Base-by-base conservation (phyloP, 1,140 invertebrate species). In the Lithobius niger region DNA sequence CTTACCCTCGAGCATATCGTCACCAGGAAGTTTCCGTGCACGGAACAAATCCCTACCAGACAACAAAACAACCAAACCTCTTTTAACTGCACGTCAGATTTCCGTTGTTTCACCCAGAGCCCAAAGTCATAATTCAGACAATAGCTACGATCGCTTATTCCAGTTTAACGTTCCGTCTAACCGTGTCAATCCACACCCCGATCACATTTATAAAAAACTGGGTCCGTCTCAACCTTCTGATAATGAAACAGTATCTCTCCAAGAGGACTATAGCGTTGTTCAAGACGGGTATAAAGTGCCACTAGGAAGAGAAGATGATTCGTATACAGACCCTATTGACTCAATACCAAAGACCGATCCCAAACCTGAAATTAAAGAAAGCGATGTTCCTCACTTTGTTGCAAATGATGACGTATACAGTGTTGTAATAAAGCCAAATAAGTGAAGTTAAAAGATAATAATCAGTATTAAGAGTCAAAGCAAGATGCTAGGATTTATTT, bases 371-470 rank as follows among this genome's bases (percentile, higher is more conserved):
- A 18, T 10, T 4, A 53, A n/a, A 3, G 24, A 53, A 15, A 45
- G 16, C 22, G 36, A 49, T 21, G 45, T 16, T 22, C 3, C 21
- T n/a, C 54, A 24, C 18, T 18, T 55, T 21, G 2, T 50, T 6
- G 44, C 48, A 6, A 55, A 55, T 36, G 45, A 55, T 49, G 44
- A 55, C 3, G 47, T 55, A 3, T 55, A 55, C 27, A 36, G 6
- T 27, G 21, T 55, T 6, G 31, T 55, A 4, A 18, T 27, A 3
- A 55, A 55, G 31, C 3, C 27, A 10, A 50, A 50, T 26, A 47
- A 47, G 22, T n/a, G n/a, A n/a, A n/a, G n/a, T n/a, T n/a, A n/a
- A n/a, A n/a, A n/a, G n/a, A n/a, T n/a, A n/a, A n/a, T n/a, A n/a
- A n/a, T n/a, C n/a, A n/a, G n/a, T n/a, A n/a, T n/a, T n/a, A n/a